These are phyloP conservation scores for Tigriopus californicus DNA, from an alignment of 2,888 invertebrate species.

Conservation along the genomic window DNA sequence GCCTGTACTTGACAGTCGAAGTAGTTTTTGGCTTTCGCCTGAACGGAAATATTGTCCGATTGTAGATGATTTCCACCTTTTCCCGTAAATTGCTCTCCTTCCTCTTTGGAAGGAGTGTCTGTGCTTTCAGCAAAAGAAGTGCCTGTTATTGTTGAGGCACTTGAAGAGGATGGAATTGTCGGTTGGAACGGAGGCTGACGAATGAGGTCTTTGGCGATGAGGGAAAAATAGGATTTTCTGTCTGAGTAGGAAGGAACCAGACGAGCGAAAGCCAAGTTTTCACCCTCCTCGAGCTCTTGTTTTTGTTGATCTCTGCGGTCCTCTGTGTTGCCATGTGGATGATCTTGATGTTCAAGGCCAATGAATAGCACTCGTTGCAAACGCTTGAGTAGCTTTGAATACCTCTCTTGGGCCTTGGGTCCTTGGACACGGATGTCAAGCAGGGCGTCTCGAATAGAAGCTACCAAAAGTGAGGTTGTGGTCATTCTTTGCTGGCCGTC, in stretches of 20 bases:
- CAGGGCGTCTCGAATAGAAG: background rate
- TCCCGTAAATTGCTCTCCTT: too few species aligned
- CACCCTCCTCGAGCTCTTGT: background rate
- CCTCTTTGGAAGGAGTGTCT: background rate
- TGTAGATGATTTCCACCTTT: too few species aligned
- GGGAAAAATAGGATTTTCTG: background rate
- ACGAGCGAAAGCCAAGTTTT: background rate
- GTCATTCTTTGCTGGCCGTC: background rate
- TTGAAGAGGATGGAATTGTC: background rate
- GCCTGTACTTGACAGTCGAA: background rate
- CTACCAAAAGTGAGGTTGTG: background rate
- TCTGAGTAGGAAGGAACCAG: background rate
- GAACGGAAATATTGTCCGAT: background rate
- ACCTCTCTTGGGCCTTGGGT: too few species aligned
- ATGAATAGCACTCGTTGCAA: background rate
- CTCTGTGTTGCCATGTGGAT: too few species aligned
- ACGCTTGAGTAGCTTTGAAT: too few species aligned
- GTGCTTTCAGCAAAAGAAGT: background rate
- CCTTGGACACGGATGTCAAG: too few species aligned
- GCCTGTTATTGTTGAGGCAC: too few species aligned
- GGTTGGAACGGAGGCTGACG: background rate
- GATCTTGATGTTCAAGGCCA: background rate
- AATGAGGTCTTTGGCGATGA: too few species aligned
- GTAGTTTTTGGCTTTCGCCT: background rate
- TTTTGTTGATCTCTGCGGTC: background rate